Base-by-base conservation (phyloP, 2,113 vertebrate genomes). In the Amblyornis subalaris region DNA sequence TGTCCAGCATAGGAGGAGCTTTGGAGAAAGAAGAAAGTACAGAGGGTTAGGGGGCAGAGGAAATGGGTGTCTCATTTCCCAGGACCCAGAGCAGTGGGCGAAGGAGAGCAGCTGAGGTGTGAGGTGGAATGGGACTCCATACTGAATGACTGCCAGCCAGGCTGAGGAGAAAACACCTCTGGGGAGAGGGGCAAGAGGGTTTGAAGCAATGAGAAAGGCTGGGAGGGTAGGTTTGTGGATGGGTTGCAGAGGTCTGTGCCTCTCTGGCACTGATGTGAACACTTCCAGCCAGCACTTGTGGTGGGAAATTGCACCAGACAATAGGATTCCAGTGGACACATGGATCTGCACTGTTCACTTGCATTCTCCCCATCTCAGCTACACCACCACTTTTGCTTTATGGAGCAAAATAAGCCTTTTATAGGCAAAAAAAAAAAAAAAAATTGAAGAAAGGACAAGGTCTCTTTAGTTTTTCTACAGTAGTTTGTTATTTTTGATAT, bases 251-350 rank as follows among this genome's bases (percentile, higher is more conserved):
- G 12, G 15, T 61, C n/a, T 72, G 21, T 55, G 40, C 33, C 69
- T 47, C 24, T 0, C 0, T 38, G 36, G 23, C 2, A 1, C 7
- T 5, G 2, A 25, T 21, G 11, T 15, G n/a, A 84, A 28, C 12
- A 18, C 10, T 47, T 60, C 51, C 66, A 71, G 29, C 25, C 29
- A 71, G 25, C 6, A 54, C 9, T 23, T 71, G 38, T 0, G 1
- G 7, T 14, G 23, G 25, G 35, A 87, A 58, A 54, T 9, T 16
- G 5, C 22, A 33, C 12, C 35, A 47, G 47, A 40, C 15, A 65
- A 4, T 18, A 42, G 42, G 42, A 42, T 42, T 42, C 12, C 15
- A 15, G 42, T 42, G 42, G 42, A 42, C 9, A 18, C 20, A 10
- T 0, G 0, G 64, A 28, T 8, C 24, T 69, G 16, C 72, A 61